Conservation (phyloP, 2,113 vertebrate genomes). For the Callaeas wilsoni region DNA sequence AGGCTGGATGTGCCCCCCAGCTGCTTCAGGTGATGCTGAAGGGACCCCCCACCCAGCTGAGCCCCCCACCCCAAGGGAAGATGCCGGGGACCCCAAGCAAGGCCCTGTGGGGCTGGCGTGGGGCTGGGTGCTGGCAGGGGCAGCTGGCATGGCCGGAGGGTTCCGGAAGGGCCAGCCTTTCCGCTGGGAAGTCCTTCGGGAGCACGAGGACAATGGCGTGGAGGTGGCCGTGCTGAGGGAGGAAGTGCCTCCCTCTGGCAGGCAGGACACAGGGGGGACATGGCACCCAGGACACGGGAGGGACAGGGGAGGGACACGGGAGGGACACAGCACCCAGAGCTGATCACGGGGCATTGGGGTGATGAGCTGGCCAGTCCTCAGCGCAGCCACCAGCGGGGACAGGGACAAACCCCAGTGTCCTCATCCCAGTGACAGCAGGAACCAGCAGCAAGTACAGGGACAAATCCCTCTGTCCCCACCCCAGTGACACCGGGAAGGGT, state of each 20-base stretch:
- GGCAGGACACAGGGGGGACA: background rate
- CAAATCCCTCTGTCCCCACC: too few relatives aligned
- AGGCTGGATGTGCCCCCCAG: background rate
- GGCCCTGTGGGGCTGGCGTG: fast-evolving
- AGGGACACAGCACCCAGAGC: background rate
- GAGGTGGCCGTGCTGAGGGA: background rate
- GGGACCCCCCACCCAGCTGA: too few relatives aligned
- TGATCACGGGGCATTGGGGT: fast-evolving
- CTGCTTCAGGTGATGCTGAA: background rate
- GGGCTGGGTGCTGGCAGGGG: too few relatives aligned
- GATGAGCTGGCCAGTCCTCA: background rate
- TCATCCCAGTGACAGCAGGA: background rate
- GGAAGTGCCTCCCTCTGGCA: background rate
- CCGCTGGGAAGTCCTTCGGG: background rate
- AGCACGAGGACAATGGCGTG: background rate
- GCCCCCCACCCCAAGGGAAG: background rate
- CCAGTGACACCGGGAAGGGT: too few relatives aligned
- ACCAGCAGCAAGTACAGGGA: background rate
- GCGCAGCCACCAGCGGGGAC: background rate
- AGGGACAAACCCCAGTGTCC: background rate
- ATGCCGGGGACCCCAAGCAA: background rate
- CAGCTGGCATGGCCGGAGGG: background rate
- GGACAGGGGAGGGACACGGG: background rate
- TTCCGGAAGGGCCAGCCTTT: constrained; percentile 13
- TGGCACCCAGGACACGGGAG: background rate